Conservation (phyloP, 2,888 invertebrate genomes). For the Thecophora atra region DNA sequence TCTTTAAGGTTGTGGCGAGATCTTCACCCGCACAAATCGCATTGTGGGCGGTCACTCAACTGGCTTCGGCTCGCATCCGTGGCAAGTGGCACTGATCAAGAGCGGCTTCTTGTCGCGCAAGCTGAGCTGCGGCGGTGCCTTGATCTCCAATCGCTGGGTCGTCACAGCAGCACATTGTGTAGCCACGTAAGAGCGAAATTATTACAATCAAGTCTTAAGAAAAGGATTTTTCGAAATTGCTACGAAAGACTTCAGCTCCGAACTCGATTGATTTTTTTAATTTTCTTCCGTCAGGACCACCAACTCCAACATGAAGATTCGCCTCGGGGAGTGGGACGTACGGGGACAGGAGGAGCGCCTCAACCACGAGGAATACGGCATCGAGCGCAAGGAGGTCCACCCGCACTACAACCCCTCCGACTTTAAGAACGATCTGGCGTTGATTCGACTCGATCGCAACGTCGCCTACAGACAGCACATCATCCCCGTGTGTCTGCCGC, state of each 20-base stretch:
- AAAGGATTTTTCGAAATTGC: neutral
- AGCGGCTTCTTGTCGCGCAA: conserved; percentile 90
- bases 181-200: conserved; percentile 76
- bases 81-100: conserved; percentile 94
- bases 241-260: neutral
- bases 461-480: conserved; percentile 93
- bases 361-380: conserved; percentile 86
- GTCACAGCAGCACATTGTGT: conserved; percentile 93
- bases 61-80: conserved; percentile 90
- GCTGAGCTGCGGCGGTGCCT: conserved; percentile 89
- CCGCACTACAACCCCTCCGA: conserved; percentile 90
- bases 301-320: conserved; percentile 86
- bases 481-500: conserved; percentile 89
- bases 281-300: conserved; percentile 73
- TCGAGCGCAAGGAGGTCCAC: conserved; percentile 90
- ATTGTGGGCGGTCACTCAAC: conserved; percentile 93
- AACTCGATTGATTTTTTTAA: neutral
- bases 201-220: conserved; percentile 5
- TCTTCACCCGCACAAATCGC: conserved; percentile 85
- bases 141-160: conserved; percentile 90
- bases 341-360: conserved; percentile 83
- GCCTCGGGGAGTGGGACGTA: conserved; percentile 94
- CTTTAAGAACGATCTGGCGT: conserved; percentile 89
- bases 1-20: conserved; percentile 83
- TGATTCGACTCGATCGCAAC: conserved; percentile 81